Conservation (phyloP, 2,797 vertebrate species). For the Prunella strophiata region DNA sequence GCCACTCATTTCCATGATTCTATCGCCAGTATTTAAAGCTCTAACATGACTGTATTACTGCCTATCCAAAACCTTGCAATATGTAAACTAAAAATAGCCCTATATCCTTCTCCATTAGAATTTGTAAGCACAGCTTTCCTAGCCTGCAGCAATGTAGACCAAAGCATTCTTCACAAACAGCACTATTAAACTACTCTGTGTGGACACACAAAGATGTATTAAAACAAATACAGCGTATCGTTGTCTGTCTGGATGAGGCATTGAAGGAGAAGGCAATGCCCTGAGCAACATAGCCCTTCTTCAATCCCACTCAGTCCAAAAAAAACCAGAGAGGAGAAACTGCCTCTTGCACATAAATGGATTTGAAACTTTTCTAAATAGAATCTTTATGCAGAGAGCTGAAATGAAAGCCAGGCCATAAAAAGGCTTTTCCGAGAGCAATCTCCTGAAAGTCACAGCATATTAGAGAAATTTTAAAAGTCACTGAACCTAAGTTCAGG, state of each 20-base stretch:
- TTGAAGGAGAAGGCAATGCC: constrained; percentile 19
- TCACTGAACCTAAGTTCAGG: background rate
- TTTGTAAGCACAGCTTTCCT: constrained; percentile 34
- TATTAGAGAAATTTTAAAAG: background rate
- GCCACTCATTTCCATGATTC: background rate
- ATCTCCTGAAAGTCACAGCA: constrained; percentile 38
- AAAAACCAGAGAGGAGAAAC: constrained; percentile 16
- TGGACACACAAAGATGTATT: constrained; percentile 32
- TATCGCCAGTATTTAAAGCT: background rate
- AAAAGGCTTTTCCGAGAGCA: constrained; percentile 38
- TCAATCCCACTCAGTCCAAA: background rate
- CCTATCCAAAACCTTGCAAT: background rate
- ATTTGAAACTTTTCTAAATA: constrained; percentile 33
- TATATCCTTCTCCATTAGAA: constrained; percentile 9
- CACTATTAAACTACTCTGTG: constrained; percentile 16
- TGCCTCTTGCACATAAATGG: constrained; percentile 34
- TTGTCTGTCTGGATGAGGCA: constrained; percentile 14
- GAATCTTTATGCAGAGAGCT: constrained; percentile 31
- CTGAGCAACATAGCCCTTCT: constrained; percentile 9
- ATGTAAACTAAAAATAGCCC: constrained; percentile 39
- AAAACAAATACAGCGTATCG: constrained; percentile 30
- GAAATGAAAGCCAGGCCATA: constrained; percentile 25
- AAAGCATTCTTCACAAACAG: constrained; percentile 12
- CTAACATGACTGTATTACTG: background rate
- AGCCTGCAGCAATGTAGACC: constrained; percentile 38